Base-by-base conservation (phyloP, 2,113 vertebrate genomes). In the Onychostruthus taczanowskii region DNA sequence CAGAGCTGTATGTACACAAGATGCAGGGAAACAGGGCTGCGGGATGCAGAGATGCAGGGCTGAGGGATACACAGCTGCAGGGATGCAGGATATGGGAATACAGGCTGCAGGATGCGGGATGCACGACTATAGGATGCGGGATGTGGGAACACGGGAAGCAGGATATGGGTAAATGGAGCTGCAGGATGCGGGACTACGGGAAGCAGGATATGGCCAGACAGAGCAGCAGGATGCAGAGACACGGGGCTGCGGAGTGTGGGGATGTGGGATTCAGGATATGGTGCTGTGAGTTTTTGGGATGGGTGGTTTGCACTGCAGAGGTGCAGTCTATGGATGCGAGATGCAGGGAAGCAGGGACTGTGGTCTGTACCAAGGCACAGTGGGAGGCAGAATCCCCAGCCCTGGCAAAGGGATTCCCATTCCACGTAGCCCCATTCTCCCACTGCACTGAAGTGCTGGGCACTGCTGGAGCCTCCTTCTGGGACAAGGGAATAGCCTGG, bases 101-200 rank as follows among this genome's bases (percentile, higher is more conserved):
- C n/a, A 63, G 64, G 70, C 83, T 93, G 79, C 94, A 74, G 89
- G 91, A 96, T 90, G 93, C 72, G 92, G 92, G 87, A 76, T 61
- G 35, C 80, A 47, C 1, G 2, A 46, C 84, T 35, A 8, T 77
- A 93, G 95, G 95, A 89, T 89, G 95, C 87, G 91, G 91, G 89
- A 92, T 94, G 76, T 86, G 93, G 93, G 94, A 95, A 90, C 66
- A 84, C 77, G 96, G 93, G 94, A 96, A 94, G 94, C 94, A 95
- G 96, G 94, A 95, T 95, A 93, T 89, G 89, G 87, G 77, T 56
- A 90, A 70, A 69, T 3, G 8, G 92, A 86, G 55, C 5, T 56
- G 73, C 93, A 94, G 94, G 94, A 94, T 95, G 94, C 67, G 79
- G 93, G 94, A 76, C 56, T 76, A 76, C 7, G 79, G 95, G 94